These are phyloP conservation scores for Takifugu flavidus DNA, from an alignment of 2,113 vertebrate genomes.

Conservation along the genomic window DNA sequence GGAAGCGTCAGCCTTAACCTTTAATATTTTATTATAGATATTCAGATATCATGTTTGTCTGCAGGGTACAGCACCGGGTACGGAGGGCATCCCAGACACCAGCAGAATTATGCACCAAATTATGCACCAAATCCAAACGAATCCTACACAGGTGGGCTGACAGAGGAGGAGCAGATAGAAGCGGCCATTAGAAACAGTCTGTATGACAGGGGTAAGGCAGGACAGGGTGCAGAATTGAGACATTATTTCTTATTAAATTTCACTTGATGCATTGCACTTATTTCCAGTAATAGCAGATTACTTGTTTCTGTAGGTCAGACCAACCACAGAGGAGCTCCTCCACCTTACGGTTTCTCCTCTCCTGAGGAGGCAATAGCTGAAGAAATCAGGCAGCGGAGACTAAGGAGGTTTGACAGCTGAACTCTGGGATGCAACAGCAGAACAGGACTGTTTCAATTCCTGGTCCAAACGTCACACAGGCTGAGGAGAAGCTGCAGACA, in stretches of 20 bases:
- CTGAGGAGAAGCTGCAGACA: neutral
- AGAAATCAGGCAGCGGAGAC: slow-evolving; percentile 59
- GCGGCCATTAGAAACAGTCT: slow-evolving; percentile 86
- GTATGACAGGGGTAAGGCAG: slow-evolving; percentile 76
- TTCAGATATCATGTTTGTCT: slow-evolving; percentile 1
- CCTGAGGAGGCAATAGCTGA: slow-evolving; percentile 39
- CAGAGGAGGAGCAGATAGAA: slow-evolving; percentile 86
- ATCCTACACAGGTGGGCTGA: slow-evolving; percentile 74
- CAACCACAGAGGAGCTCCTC: slow-evolving; percentile 27
- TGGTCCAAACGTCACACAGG: neutral
- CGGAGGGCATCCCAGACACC: slow-evolving; percentile 9
- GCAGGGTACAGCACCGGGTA: slow-evolving; percentile 48
- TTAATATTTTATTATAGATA: neutral
- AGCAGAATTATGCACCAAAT: slow-evolving; percentile 20
- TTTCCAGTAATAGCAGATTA: too few relatives aligned
- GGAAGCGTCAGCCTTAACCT: neutral
- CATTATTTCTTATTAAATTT: neutral
- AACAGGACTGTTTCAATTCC: neutral
- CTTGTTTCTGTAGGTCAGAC: slow-evolving; percentile 32
- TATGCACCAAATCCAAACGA: slow-evolving; percentile 42
- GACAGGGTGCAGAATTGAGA: neutral
- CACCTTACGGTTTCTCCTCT: slow-evolving; percentile 42
- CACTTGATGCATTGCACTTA: neutral
- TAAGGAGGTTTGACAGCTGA: slow-evolving; percentile 65
- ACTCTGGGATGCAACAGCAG: neutral